phyloP scores from a whole-genome alignment of 2,113 vertebrate genomes.

The rat (Rattus norvegicus) region DNA sequence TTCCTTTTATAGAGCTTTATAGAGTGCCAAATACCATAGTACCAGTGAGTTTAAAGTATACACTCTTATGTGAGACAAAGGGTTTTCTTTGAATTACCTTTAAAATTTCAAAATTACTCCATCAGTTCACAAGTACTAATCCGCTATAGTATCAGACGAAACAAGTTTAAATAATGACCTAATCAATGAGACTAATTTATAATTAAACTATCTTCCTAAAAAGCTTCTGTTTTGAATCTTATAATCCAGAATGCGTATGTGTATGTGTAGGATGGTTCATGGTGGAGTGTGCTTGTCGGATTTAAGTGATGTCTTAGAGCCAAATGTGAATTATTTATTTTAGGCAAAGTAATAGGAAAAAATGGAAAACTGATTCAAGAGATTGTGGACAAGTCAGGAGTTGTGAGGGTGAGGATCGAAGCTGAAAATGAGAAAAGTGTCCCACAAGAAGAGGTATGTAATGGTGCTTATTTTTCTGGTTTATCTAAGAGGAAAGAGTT shows the following conservation, averaged over 20 bases:
- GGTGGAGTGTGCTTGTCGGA: slow-evolving; percentile 3
- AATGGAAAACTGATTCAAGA: slow-evolving; percentile 99
- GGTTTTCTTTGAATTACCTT: slow-evolving; percentile 27
- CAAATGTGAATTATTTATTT: slow-evolving; percentile 75
- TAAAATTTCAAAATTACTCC: slow-evolving; percentile 42
- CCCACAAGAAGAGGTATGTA: slow-evolving; percentile 93
- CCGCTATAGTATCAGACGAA: neutral
- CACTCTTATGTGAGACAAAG: slow-evolving; percentile 31
- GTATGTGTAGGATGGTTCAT: neutral
- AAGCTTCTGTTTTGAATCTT: slow-evolving; percentile 40
- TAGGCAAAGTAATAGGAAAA: slow-evolving; percentile 99
- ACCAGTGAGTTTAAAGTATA: slow-evolving; percentile 4
- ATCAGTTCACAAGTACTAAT: neutral
- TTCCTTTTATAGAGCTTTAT: slow-evolving; percentile 38
- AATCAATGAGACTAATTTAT: slow-evolving; percentile 10
- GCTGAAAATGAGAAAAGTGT: slow-evolving; percentile 98
- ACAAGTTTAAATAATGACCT: slow-evolving; percentile 24
- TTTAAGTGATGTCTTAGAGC: slow-evolving; percentile 55
- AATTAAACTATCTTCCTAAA: neutral
- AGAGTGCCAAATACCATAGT: neutral
- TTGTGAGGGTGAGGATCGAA: slow-evolving; percentile 98
- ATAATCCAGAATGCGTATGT: neutral
- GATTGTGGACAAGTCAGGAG: slow-evolving; percentile 98
- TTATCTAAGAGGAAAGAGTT: slow-evolving; percentile 26
- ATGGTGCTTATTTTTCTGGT: slow-evolving; percentile 59